Evolutionary conservation across 2,888 invertebrate species (phyloP), one percentile per base, ranked within the genome.

Genomic region (Leistus spinibarbis): DNA sequence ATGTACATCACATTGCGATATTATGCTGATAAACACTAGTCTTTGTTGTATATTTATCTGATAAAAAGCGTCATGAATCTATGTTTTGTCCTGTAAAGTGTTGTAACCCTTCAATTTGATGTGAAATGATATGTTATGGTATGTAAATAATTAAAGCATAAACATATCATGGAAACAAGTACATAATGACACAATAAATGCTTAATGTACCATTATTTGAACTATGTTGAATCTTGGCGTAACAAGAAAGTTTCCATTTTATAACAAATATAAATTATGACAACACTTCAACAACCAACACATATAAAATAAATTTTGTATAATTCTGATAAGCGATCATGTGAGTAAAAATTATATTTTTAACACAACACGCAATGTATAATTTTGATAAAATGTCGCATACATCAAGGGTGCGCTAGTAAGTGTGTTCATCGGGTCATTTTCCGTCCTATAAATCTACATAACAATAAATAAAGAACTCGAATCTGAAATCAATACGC

Each of bases 221-320:
- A 53, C 10, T 53, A 9, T 53, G 53, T n/a, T n/a, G n/a, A n/a
- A n/a, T n/a, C n/a, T n/a, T n/a, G n/a, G n/a, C n/a, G n/a, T n/a
- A n/a, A n/a, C n/a, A n/a, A n/a, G n/a, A n/a, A n/a, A n/a, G n/a
- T n/a, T n/a, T n/a, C n/a, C n/a, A n/a, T n/a, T n/a, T 10, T 40
- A 40, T 19, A 40, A 66, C 19, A 66, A 66, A 24, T 53, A 70
- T 23, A 62, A 63, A 53, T 13, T 53, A 17, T 23, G 9, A 60
- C 62, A 60, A 60, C 27, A 70, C 62, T 62, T 70, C 69, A 62
- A 17, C 40, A 20, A 27, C 20, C n/a, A 69, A 40, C 53, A 62
- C 24, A 69, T 57, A 69, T 70, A 70, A 70, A 70, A 62, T 70
- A 62, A 70, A 70, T 63, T 70, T 62, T 22, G 62, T 62, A 60